These are phyloP conservation scores for Sisyra nigra DNA, from an alignment of 2,888 invertebrate genomes.

Conservation along the genomic window DNA sequence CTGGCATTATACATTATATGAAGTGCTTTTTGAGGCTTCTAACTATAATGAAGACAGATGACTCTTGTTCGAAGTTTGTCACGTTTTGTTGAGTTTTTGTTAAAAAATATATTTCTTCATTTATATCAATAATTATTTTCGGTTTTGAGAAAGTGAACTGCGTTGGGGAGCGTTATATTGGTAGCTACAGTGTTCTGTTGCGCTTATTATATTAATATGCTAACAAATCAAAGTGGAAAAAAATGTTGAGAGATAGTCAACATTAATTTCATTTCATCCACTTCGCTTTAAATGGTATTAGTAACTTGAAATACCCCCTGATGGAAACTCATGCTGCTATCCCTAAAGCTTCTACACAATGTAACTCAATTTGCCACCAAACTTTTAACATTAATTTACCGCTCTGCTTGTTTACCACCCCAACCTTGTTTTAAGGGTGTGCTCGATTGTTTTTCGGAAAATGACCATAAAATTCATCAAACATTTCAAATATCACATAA, in stretches of 20 bases:
- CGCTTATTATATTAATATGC: too few relatives aligned
- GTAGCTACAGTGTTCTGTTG: too few relatives aligned
- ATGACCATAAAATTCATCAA: too few relatives aligned
- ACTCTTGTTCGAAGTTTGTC: slow-evolving; percentile 7
- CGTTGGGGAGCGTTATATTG: too few relatives aligned
- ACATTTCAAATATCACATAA: too few relatives aligned
- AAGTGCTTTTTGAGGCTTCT: slow-evolving; percentile 5
- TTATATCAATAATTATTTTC: too few relatives aligned
- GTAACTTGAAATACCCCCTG: neutral
- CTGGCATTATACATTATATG: slow-evolving; percentile 2
- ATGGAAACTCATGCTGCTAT: slow-evolving; percentile 17
- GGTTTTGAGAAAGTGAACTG: too few relatives aligned
- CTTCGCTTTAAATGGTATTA: neutral
- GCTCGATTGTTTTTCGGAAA: neutral
- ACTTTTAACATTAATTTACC: slow-evolving; percentile 21
- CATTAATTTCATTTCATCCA: too few relatives aligned
- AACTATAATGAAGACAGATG: slow-evolving; percentile 12
- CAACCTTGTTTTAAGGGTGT: neutral
- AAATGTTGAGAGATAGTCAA: too few relatives aligned
- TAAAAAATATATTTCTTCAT: too few relatives aligned
- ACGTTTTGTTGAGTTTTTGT: too few relatives aligned
- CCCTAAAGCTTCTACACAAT: slow-evolving; percentile 16
- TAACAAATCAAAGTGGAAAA: too few relatives aligned
- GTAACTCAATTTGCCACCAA: slow-evolving; percentile 24
- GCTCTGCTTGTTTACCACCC: slow-evolving; percentile 21